phyloP scores from a whole-genome alignment of 2,888 invertebrate species.

The Rhagonycha lutea region DNA sequence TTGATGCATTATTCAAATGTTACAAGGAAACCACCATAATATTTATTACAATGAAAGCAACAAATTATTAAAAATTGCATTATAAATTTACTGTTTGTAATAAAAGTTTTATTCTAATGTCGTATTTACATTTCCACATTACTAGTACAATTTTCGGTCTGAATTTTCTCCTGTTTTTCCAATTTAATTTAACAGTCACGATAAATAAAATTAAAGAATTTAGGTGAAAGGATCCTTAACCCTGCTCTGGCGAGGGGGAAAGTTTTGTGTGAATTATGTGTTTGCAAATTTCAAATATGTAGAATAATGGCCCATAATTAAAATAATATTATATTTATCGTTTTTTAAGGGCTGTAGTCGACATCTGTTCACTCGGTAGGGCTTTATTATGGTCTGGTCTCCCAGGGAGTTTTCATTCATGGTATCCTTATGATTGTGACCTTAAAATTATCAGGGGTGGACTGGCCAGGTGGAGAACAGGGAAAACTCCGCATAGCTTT shows the following conservation, averaged over 20 bases:
- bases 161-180: neutral
- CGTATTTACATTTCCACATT: neutral
- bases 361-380: slow-evolving; percentile 15
- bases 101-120: neutral
- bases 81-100: neutral
- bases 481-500: too few relatives aligned
- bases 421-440: slow-evolving; percentile 5
- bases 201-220: neutral
- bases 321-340: slow-evolving; percentile 6
- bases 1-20: neutral
- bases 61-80: neutral
- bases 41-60: neutral
- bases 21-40: neutral
- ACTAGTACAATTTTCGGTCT: neutral
- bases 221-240: neutral
- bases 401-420: slow-evolving; percentile 18
- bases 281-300: neutral
- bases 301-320: neutral
- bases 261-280: neutral
- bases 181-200: neutral
- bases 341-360: slow-evolving; percentile 13
- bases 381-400: slow-evolving; percentile 6
- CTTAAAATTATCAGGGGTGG: slow-evolving; percentile 2
- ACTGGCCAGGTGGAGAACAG: too few relatives aligned
- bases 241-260: neutral